These are phyloP conservation scores for Paguma larvata DNA, from an alignment of 2,797 vertebrate species.

Conservation along the genomic window DNA sequence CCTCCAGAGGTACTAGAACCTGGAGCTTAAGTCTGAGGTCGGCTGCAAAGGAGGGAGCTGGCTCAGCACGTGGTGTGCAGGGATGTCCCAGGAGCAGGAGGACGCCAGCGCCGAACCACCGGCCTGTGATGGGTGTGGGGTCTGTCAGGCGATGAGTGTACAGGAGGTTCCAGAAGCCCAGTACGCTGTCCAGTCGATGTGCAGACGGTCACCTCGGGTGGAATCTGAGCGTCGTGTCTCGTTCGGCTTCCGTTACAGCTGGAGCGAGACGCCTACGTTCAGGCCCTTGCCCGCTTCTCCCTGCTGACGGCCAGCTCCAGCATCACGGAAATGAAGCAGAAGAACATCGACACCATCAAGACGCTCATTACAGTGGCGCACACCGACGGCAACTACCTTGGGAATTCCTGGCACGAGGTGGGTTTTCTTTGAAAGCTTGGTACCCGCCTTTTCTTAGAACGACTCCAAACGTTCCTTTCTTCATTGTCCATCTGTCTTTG, in stretches of 20 bases:
- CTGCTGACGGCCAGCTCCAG: slow-evolving; percentile 98
- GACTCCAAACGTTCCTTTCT: not conserved
- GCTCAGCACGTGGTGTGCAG: not conserved
- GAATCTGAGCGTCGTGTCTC: not conserved
- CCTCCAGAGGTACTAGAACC: not conserved
- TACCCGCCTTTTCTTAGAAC: not conserved
- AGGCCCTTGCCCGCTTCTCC: slow-evolving; percentile 98
- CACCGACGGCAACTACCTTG: slow-evolving; percentile 99
- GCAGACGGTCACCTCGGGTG: not conserved
- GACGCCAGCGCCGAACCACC: not conserved
- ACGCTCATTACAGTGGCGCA: slow-evolving; percentile 99
- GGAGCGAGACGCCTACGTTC: slow-evolving; percentile 98
- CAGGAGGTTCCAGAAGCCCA: not conserved
- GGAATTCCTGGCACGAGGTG: slow-evolving; percentile 99
- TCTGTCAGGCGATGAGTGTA: rapidly evolving
- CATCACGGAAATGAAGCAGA: slow-evolving; percentile 99
- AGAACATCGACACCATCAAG: slow-evolving; percentile 99
- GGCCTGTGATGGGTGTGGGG: not conserved
- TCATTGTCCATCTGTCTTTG: not conserved
- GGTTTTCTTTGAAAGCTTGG: not conserved
- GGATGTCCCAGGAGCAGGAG: not conserved
- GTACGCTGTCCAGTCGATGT: rapidly evolving
- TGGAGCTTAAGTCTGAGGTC: not conserved
- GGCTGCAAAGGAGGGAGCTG: not conserved
- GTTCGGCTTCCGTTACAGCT: slow-evolving; percentile 88